These are phyloP conservation scores for Telmatochromis sp. DNA, from an alignment of 2,113 vertebrate species.

Conservation along the genomic window DNA sequence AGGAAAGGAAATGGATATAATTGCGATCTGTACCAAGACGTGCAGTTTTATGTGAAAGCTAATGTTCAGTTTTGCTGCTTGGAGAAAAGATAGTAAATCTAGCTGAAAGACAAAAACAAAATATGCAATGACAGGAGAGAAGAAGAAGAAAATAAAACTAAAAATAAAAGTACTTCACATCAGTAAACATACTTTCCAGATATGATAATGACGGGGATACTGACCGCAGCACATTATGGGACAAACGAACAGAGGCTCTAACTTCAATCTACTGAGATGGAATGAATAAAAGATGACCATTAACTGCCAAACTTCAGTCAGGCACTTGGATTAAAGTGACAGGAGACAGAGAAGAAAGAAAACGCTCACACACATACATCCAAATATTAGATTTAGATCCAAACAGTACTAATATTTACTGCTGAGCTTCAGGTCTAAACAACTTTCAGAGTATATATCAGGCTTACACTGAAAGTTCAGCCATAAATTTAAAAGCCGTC, in stretches of 20 bases:
- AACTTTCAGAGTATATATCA: neutral
- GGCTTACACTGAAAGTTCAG: neutral
- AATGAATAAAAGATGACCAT: neutral
- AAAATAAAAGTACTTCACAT: neutral
- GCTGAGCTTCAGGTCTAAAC: neutral
- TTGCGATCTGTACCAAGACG: accelerated
- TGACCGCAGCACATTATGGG: neutral
- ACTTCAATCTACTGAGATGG: neutral
- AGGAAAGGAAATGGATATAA: neutral
- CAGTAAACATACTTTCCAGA: neutral
- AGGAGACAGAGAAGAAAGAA: neutral
- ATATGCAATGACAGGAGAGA: neutral
- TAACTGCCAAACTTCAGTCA: neutral
- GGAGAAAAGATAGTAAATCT: neutral
- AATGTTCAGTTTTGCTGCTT: neutral
- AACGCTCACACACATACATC: neutral
- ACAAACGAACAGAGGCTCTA: neutral
- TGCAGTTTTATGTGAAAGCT: neutral
- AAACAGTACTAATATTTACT: neutral
- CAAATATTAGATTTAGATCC: neutral
- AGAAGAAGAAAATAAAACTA: neutral
- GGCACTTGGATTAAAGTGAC: neutral
- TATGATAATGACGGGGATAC: neutral
- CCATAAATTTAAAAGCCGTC: neutral
- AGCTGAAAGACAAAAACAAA: neutral